Evolutionary conservation across 2,113 vertebrate species (phyloP).

Genomic region (Dasypus novemcinctus): DNA sequence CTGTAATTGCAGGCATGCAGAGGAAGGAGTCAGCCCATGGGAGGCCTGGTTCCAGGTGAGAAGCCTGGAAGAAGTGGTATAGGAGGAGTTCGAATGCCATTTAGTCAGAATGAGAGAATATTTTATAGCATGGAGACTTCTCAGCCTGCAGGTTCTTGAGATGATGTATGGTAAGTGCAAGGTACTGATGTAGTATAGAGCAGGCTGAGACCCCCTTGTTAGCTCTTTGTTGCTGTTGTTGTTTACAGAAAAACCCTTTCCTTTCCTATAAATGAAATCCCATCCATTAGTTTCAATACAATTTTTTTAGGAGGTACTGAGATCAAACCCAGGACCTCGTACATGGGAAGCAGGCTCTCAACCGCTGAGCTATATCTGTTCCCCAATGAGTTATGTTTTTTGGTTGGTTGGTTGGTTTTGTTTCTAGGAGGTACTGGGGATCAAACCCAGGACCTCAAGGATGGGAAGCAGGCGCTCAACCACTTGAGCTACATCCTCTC

Average conservation of each 20-base stretch:
- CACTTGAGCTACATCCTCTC: too few relatives aligned
- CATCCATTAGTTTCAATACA: background rate
- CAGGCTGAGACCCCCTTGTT: background rate
- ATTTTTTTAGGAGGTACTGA: too few relatives aligned
- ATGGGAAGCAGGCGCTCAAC: too few relatives aligned
- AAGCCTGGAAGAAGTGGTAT: fast-evolving
- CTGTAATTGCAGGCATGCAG: too few relatives aligned
- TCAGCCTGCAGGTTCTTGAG: background rate
- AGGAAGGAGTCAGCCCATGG: background rate
- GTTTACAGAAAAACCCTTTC: background rate
- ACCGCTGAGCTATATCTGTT: too few relatives aligned
- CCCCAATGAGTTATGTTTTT: too few relatives aligned
- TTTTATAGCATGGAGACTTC: background rate
- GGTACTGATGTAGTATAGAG: background rate
- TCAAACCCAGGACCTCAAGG: too few relatives aligned
- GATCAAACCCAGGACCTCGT: too few relatives aligned
- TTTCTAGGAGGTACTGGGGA: too few relatives aligned
- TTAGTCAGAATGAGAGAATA: background rate
- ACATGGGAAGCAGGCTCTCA: too few relatives aligned
- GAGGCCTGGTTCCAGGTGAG: fast-evolving
- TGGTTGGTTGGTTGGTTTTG: too few relatives aligned
- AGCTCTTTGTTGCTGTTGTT: background rate
- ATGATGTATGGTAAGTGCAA: background rate
- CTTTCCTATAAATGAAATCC: background rate
- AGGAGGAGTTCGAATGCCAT: background rate